Conservation (phyloP, 2,888 invertebrate species). For the Caenorhabditis sp. region DNA sequence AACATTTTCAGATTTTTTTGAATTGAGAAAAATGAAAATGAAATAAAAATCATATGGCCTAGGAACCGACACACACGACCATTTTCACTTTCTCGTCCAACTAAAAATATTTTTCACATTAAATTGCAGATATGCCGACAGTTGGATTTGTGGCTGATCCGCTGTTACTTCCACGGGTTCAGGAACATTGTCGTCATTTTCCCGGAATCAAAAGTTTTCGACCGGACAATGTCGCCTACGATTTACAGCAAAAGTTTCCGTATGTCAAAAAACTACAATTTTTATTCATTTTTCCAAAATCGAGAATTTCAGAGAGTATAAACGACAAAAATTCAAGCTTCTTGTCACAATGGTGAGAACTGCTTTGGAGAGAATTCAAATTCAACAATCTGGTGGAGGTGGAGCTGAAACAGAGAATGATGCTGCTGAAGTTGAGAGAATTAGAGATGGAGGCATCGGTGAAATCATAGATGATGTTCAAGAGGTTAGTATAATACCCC, state of each 20-base stretch:
- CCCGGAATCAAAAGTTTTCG: conserved; percentile 37
- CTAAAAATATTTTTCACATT: no score
- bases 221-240: conserved; percentile 49
- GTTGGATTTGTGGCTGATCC: conserved; percentile 39
- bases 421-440: neutral
- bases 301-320: conserved; percentile 47
- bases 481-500: conserved; percentile 1
- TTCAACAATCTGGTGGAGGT: conserved; percentile 5
- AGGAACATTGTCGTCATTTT: conserved; percentile 42
- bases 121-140: conserved; percentile 19
- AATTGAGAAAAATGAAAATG: neutral
- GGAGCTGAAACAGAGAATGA: conserved; percentile 14
- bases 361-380: conserved; percentile 31
- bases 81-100: no score
- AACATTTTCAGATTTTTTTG: neutral
- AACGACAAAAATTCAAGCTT: conserved; percentile 45
- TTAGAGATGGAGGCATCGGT: neutral
- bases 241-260: conserved; percentile 55
- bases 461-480: conserved; percentile 38
- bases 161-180: conserved; percentile 38
- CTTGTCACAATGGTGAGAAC: conserved; percentile 47
- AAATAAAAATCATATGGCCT: neutral
- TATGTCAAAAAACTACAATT: conserved; percentile 19
- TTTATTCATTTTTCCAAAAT: neutral
- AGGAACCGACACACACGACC: no score